Evolutionary conservation across 2,888 invertebrate genomes (phyloP).

Genomic region (Dascillus cervinus): DNA sequence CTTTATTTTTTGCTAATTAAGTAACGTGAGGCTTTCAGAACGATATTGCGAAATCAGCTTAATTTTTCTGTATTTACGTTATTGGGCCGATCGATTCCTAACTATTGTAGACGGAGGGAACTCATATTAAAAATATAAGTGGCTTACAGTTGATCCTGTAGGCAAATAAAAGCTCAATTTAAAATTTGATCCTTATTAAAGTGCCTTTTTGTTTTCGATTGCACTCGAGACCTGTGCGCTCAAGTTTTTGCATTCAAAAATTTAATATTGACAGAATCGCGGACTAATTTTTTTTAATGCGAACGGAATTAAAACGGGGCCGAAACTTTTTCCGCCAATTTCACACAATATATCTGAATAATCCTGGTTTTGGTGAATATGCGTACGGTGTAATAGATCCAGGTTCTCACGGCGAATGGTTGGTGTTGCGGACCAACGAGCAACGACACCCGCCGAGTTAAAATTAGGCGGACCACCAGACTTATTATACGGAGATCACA

Average conservation of each 20-base stretch:
- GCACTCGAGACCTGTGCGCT: constrained; percentile 30
- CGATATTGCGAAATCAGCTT: constrained; percentile 4
- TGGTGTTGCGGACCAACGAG: constrained; percentile 37
- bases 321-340: constrained; percentile 19
- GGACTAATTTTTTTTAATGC: too few species aligned
- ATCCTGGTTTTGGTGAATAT: constrained; percentile 22
- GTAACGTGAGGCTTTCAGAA: background rate
- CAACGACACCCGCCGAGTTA: constrained; percentile 33
- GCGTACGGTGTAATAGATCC: constrained; percentile 17
- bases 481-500: constrained; percentile 32
- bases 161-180: constrained; percentile 41
- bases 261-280: too few species aligned
- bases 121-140: constrained; percentile 41
- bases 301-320: too few species aligned
- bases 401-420: constrained; percentile 36
- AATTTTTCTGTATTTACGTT: background rate
- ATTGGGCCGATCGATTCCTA: constrained; percentile 10
- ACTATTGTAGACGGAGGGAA: constrained; percentile 5
- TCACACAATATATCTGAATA: constrained; percentile 19
- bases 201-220: constrained; percentile 39
- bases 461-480: constrained; percentile 30
- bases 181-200: constrained; percentile 42
- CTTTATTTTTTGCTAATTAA: too few species aligned
- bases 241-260: too few species aligned
- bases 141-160: constrained; percentile 39